A percentile compares a stretch with the other conserved stretches of the same genome.
Conservation (phyloP, 1,140 invertebrate species). For the Heliothis subflexa region DNA sequence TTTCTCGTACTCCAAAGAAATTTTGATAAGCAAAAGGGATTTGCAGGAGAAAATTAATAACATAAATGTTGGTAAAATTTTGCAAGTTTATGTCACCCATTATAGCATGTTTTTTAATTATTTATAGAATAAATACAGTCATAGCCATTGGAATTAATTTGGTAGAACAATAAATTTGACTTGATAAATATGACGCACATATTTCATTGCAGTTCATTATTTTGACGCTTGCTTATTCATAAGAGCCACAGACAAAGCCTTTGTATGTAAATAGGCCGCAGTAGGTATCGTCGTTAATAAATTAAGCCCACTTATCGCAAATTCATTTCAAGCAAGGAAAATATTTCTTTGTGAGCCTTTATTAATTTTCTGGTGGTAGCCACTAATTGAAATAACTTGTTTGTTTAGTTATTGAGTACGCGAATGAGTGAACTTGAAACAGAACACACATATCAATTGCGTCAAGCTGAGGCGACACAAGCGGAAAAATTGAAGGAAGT, state of each 20-base stretch:
- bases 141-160: background rate
- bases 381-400: constrained; percentile 23
- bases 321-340: constrained; percentile 11
- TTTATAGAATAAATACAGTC: background rate
- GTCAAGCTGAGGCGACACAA: constrained; percentile 89
- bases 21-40: constrained; percentile 89
- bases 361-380: background rate
- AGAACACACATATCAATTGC: constrained; percentile 90
- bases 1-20: constrained; percentile 91
- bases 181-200: background rate
- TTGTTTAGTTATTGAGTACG: constrained; percentile 86
- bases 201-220: background rate
- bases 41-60: constrained; percentile 89
- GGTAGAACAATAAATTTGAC: background rate
- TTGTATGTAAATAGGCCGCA: constrained; percentile 25
- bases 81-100: background rate
- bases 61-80: constrained; percentile 74
- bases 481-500: constrained; percentile 89
- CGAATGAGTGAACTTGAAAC: constrained; percentile 91
- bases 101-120: background rate
- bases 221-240: constrained; percentile 21
- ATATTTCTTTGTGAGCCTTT: background rate
- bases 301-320: constrained; percentile 12
- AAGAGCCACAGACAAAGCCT: constrained; percentile 25
- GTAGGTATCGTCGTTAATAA: constrained; percentile 13